Conservation (phyloP, 2,113 vertebrate species). For the Xiphophorus couchianus region DNA sequence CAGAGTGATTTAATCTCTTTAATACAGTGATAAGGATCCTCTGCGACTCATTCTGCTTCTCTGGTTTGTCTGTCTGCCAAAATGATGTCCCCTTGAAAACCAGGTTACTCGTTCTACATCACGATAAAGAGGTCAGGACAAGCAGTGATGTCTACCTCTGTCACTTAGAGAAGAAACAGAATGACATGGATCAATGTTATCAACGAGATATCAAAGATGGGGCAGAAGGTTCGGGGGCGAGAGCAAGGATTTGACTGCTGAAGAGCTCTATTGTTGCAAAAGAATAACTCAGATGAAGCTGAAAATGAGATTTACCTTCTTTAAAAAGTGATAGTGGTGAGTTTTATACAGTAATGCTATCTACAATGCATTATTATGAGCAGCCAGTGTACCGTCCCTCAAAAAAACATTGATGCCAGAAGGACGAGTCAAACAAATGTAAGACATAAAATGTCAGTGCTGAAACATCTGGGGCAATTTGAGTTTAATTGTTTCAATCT, state of each 20-base stretch:
- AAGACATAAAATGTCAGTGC: background rate
- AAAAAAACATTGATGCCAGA: background rate
- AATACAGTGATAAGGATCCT: slow-evolving; percentile 39
- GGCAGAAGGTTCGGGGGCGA: background rate
- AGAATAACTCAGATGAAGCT: background rate
- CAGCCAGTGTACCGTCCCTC: too few relatives aligned
- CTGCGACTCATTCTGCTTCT: slow-evolving; percentile 9
- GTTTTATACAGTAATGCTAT: background rate
- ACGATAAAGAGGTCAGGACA: slow-evolving; percentile 56
- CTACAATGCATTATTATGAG: too few relatives aligned
- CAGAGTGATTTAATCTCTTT: slow-evolving; percentile 39
- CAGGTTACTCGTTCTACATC: slow-evolving; percentile 58
- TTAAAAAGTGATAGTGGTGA: background rate
- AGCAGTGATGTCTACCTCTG: slow-evolving; percentile 31
- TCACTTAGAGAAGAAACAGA: slow-evolving; percentile 1
- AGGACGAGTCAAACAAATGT: too few relatives aligned
- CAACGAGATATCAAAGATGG: slow-evolving; percentile 2
- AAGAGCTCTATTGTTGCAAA: background rate
- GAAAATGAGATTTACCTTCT: background rate
- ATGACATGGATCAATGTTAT: slow-evolving; percentile 56
- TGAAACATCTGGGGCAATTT: background rate
- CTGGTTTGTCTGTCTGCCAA: slow-evolving; percentile 53
- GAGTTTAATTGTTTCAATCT: background rate
- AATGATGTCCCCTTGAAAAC: slow-evolving; percentile 58
- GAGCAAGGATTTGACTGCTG: background rate